A percentile compares a stretch with the other conserved stretches of the same genome.
Evolutionary conservation across 2,113 vertebrate genomes (phyloP).

Genomic region (Polypterus senegalus): DNA sequence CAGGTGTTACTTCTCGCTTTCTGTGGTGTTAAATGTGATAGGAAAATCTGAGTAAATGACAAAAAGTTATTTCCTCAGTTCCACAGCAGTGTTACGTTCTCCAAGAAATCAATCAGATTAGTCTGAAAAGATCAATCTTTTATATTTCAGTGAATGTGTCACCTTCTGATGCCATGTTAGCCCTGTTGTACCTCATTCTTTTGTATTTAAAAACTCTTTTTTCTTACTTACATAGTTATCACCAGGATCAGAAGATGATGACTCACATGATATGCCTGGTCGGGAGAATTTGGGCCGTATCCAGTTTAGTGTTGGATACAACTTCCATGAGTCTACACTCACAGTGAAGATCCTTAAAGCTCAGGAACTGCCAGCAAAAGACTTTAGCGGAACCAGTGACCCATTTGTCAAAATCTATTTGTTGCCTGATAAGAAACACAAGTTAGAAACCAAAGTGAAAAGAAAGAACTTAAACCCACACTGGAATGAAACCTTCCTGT

Average conservation of each 20-base stretch:
- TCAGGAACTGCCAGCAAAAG: conserved; percentile 92
- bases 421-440: conserved; percentile 96
- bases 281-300: conserved; percentile 91
- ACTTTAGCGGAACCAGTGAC: conserved; percentile 95
- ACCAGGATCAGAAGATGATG: conserved; percentile 84
- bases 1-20: no score
- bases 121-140: no score
- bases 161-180: background rate
- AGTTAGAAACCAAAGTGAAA: conserved; percentile 97
- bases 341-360: conserved; percentile 95
- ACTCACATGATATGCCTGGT: conserved; percentile 76
- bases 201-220: background rate
- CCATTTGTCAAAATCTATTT: conserved; percentile 98
- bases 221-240: conserved; percentile 57
- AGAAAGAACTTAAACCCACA: conserved; percentile 95
- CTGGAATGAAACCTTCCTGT: conserved; percentile 98
- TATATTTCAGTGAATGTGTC: no score
- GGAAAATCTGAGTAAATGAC: no score
- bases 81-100: no score
- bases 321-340: conserved; percentile 94
- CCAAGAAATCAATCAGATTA: no score
- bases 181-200: background rate
- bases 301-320: conserved; percentile 98
- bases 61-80: no score
- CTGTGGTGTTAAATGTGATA: no score